Evolutionary conservation across 2,888 invertebrate genomes (phyloP), one percentile per base, ranked within the genome.

Genomic region (Chesias legatella): DNA sequence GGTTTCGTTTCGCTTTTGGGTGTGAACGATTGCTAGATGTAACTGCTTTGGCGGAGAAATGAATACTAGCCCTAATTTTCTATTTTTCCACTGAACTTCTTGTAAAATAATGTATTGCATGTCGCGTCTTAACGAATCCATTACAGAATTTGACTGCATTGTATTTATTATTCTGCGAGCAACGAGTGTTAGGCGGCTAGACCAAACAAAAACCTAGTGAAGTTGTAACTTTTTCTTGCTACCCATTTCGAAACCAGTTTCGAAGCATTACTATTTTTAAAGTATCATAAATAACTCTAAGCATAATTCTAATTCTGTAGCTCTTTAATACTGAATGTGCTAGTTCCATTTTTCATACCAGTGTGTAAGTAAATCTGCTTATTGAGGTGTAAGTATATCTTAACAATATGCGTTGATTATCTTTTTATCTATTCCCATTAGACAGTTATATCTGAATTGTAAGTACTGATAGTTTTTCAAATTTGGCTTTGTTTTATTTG

Each of bases 291-390:
- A 40, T 58, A 62, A 56, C 43, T 66, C 44, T 76, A 76, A 76
- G 73, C 67, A 63, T 74, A 67, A 72, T 70, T 75, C 66, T 76
- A 74, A 79, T 63, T 79, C 64, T 68, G 70, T 81, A 81, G 82
- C 59, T 57, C 68, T 67, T 72, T 67, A 72, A 69, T 69, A 78
- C 67, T 82, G 67, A 78, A 79, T 80, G 76, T 79, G 79, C 78
- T 79, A 79, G 79, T 65, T 79, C 73, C 74, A 78, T 77, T 78
- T 74, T 65, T 73, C 67, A 57, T 75, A 70, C 73, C 74, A 73
- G 73, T 60, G 73, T 63, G 70, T 75, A 73, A 69, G 50, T 52
- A 52, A 58, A 54, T 52, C 51, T 64, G 63, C 41, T 39, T 43
- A 45, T 60, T 54, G 67, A 63, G 73, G 69, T 75, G 75, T 71